Evolutionary conservation across 2,888 invertebrate species (phyloP), one percentile per base, ranked within the genome.

Genomic region (Caenorhabditis sp.): DNA sequence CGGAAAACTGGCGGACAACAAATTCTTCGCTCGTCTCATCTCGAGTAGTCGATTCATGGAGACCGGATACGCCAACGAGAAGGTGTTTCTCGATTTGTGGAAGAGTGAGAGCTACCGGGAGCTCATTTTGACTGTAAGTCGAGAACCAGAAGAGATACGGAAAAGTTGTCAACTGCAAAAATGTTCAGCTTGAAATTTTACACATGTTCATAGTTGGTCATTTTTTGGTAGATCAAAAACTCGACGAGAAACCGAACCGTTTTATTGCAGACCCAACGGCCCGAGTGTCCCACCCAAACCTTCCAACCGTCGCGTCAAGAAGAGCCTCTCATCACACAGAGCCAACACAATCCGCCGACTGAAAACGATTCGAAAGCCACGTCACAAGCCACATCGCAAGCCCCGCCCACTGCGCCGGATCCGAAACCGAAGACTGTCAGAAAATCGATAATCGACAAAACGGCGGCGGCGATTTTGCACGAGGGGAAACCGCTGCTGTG

Each of bases 401-500:
- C 38, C 7, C 24, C 38, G 19, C 38, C 31, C 41, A 19, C 19
- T n/a, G 22, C 10, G 4, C 31, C 22, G 12, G 61, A 31, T 4
- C 28, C 59, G 12, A 61, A 61, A 12, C 35, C 61, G n/a, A 61
- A 63, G 26, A 49, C 63, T 44, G 41, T n/a, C 14, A 14, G 73
- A 49, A 49, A 73, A 47, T 59, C 73, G 63, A 90, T 87, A 80
- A 91, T 90, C 70, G 91, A 91, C 28, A 83, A 80, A 47, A 82
- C 83, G 51, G 64, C 74, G 19, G 89, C 90, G 77, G 88, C 89
- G 76, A 66, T 91, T 26, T 68, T 91, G 35, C 85, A 87, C 56
- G 91, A 91, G 49, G 82, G 90, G 6, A 90, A 86, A 16, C 84
- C 87, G 7, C 54, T 90, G 41, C 16, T 74, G 16, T 74, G 74